phyloP scores from a whole-genome alignment of 2,888 invertebrate species.

The Mythimna lalbum region DNA sequence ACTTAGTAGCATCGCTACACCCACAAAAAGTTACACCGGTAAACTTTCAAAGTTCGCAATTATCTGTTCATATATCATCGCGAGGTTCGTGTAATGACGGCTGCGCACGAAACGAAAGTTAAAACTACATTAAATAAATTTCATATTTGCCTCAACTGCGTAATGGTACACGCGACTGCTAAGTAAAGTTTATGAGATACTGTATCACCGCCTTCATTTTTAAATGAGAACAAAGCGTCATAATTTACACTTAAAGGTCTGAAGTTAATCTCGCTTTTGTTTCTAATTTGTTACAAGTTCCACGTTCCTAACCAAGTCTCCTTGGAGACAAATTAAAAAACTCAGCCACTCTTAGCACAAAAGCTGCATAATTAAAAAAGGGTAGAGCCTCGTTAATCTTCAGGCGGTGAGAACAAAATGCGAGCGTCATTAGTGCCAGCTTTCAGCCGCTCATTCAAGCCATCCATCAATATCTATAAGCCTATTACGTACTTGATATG shows the following conservation, averaged over 20 bases:
- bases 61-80: constrained; percentile 48
- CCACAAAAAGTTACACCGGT: constrained; percentile 16
- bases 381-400: constrained; percentile 80
- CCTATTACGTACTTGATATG: constrained; percentile 16
- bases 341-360: constrained; percentile 65
- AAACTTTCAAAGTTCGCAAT: constrained; percentile 32
- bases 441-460: constrained; percentile 59
- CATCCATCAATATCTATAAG: constrained; percentile 75
- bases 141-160: constrained; percentile 28
- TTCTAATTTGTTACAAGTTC: constrained; percentile 61
- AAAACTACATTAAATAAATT: constrained; percentile 59
- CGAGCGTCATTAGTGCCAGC: constrained; percentile 72
- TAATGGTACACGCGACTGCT: constrained; percentile 31
- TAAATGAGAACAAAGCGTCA: constrained; percentile 9
- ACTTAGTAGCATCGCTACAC: not conserved
- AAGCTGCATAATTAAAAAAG: constrained; percentile 83
- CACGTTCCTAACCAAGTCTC: constrained; percentile 54
- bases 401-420: constrained; percentile 73
- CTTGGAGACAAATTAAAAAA: constrained; percentile 71
- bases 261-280: constrained; percentile 58
- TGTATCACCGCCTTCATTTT: constrained; percentile 24
- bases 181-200: constrained; percentile 27
- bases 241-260: constrained; percentile 34
- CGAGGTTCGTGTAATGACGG: constrained; percentile 32
- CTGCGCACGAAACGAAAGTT: constrained; percentile 55